Evolutionary conservation across 2,797 vertebrate species (phyloP).

Genomic region (Eupleurogrammus muticus): DNA sequence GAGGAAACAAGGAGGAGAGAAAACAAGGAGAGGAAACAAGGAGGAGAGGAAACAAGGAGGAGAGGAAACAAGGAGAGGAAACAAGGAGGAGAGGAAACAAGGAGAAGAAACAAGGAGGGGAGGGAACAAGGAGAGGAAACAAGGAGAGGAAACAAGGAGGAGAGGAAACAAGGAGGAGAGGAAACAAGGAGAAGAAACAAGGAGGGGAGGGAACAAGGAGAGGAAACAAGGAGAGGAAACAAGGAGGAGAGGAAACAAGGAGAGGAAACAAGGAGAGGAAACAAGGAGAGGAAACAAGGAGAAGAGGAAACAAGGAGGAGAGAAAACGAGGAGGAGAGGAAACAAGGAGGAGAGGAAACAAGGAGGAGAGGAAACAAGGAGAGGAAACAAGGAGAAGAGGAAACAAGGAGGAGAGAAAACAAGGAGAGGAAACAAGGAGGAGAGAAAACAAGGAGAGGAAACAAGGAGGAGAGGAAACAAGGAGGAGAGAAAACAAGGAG

Average conservation of each 20-base stretch:
- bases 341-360: no score
- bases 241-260: neutral
- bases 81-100: conserved; percentile 24
- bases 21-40: neutral
- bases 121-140: no score
- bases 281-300: neutral
- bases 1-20: conserved; percentile 2
- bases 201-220: neutral
- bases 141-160: no score
- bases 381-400: conserved; percentile 18
- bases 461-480: neutral
- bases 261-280: conserved; percentile 20
- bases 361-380: neutral
- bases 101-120: neutral
- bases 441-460: neutral
- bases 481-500: neutral
- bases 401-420: conserved; percentile 18
- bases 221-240: conserved; percentile 16
- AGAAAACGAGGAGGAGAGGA: no score
- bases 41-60: neutral
- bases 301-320: conserved; percentile 20
- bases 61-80: conserved; percentile 19
- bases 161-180: no score
- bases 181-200: no score
- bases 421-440: neutral